phyloP scores from a whole-genome alignment of 2,113 vertebrate species.

The Proteles cristata region DNA sequence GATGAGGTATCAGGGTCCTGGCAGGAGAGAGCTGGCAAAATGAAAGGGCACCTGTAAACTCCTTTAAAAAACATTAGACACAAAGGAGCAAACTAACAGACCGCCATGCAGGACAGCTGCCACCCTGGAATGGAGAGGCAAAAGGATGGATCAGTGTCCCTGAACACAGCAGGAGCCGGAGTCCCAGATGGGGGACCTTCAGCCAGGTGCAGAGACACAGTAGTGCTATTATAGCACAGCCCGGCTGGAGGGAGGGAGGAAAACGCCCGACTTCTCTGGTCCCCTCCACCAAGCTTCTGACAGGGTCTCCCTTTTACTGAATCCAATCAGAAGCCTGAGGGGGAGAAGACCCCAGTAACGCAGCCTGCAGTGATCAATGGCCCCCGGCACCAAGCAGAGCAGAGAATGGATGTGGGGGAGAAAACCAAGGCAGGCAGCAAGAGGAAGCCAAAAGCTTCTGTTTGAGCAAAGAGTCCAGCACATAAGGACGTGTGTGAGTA shows the following conservation, averaged over 20 bases:
- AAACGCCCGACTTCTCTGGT: not conserved
- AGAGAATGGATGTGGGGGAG: not conserved
- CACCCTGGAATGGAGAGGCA: not conserved
- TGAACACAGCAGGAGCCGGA: not conserved
- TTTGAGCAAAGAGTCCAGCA: not conserved
- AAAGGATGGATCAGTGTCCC: not conserved
- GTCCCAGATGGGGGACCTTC: not conserved
- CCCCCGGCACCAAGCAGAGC: not conserved
- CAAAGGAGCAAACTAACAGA: not conserved
- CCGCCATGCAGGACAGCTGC: not conserved
- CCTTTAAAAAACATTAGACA: not conserved
- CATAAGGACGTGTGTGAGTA: no score
- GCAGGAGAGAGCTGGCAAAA: not conserved
- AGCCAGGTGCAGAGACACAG: not conserved
- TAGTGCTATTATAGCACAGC: not conserved
- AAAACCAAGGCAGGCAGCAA: not conserved
- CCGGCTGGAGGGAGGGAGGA: accelerated
- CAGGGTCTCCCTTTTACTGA: not conserved
- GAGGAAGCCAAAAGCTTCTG: not conserved
- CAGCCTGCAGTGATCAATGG: not conserved
- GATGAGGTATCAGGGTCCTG: not conserved
- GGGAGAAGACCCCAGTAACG: not conserved
- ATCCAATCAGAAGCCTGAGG: not conserved
- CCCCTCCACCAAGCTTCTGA: not conserved
- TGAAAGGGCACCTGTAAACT: not conserved